Evolutionary conservation across 2,888 invertebrate species (phyloP), one percentile per base, ranked within the genome.

Genomic region (Campoplex nolae): DNA sequence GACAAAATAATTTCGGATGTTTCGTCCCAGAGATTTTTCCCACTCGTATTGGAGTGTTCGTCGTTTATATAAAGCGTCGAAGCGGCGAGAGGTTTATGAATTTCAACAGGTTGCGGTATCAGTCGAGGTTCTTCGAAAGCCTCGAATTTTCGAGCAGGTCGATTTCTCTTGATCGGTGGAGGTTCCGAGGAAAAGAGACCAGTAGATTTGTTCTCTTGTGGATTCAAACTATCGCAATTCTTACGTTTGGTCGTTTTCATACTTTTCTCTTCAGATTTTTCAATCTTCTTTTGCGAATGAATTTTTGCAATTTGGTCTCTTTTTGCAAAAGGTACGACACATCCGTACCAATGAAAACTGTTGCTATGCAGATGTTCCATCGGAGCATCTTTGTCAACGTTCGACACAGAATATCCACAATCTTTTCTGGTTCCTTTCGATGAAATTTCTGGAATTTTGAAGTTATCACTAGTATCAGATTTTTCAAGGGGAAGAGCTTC

Each of bases 81-180:
- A 28, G 80, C 1, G 7, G 62, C 77, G 16, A 28, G 56, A 18
- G 80, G 28, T 35, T 58, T 65, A 71, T 80, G 76, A 28, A 80
- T 32, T 51, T 56, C 51, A 13, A 62, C 65, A 38, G 56, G 67
- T 18, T 58, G 56, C 23, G 80, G 58, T n/a, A 48, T 38, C 4
- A 65, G 32, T 67, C 80, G 68, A 23, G 76, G n/a, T 35, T 74
- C 56, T 13, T 79, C 62, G 28, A 77, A 13, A 7, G 78, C 80
- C n/a, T 91, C 88, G 74, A 90, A 90, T 42, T 71, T 88, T 28
- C 89, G 70, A 13, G 87, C 89, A 2, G 88, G 89, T 16, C 89
- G 89, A 42, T 86, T 83, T 68, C 88, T 90, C 11, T 88, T 84
- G 8, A 88, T 81, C 0, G 89, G 88, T 16, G 89, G 86, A 11